Base-by-base conservation (phyloP, 2,113 vertebrate genomes). In the Notechis scutatus region DNA sequence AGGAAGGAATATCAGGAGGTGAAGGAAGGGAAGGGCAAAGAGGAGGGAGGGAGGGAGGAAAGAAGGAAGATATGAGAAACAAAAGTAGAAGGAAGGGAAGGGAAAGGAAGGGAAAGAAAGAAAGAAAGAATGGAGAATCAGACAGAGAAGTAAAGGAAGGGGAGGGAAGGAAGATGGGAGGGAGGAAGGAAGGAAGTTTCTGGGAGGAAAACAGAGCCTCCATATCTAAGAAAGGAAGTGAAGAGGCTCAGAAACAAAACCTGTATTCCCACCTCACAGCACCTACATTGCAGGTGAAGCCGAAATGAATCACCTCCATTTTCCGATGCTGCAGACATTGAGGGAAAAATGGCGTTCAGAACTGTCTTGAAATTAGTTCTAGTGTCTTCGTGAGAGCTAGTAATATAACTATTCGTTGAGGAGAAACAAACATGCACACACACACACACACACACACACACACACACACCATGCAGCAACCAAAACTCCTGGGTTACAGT, bases 381-480 rank as follows among this genome's bases (percentile, higher is more conserved):
- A 34, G 6, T 6, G 0, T 74, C 64, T 74, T 74, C 14, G 2
- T 7, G n/a, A n/a, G 12, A n/a, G 21, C 20, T 23, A 8, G 6
- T 57, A 7, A 57, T 21, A 57, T 57, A 57, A 57, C 56, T 57
- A 0, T 57, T 21, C 5, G 18, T 18, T 34, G 64, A 34, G 5
- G n/a, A 15, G 64, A 34, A 74, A 69, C 29, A 69, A 29, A 15
- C 64, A 34, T 29, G 29, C 1, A 34, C 29, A 15, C 45, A 0
- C 42, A 45, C 45, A 45, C 4, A 5, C 45, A 3, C 42, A 45
- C 45, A 5, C 45, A 45, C 4, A 5, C 45, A 45, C 5, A 47
- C 2, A 69, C 4, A 5, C 29, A n/a, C 12, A 7, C 14, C 11
- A 0, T 12, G 0, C 29, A 5, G 5, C 29, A 5, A 15, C 12